Base-by-base conservation (phyloP, 2,797 vertebrate species). In the Helarctos malayanus region DNA sequence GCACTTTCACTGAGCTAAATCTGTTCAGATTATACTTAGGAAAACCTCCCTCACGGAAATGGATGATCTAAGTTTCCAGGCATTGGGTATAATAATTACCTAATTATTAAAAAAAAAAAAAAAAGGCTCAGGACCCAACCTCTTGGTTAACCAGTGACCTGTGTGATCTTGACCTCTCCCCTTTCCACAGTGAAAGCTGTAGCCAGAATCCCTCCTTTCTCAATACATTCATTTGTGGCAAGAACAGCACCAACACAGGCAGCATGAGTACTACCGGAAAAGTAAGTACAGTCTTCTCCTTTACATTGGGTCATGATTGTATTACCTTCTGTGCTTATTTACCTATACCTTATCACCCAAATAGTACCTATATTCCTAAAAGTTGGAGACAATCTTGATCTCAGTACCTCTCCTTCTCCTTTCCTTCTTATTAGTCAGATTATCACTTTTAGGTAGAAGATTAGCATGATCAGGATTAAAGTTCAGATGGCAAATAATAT, bases 231-330 rank as follows among this genome's bases (percentile, higher is more conserved):
- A 25, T 10, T 61, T 61, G 59, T 61, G 59, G 56, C 47, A 23
- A 86, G 54, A 35, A 76, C 52, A 85, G 35, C 57, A 68, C 6
- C 4, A 71, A 75, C 27, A 82, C 69, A 38, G 54, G 21, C 57
- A 89, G 1, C 94, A 92, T 65, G 84, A 92, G 32, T 32, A 86
- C 68, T 32, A 35, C 4, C 41, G 91, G 59, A 38, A 94, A 92
- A 69, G 89, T 81, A 81, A 65, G 54, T 89, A 45, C 27, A 1
- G 4, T 54, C 19, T 68, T 65, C 19, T 25, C 45, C 41, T 91
- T 86, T 80, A 21, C 82, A 32, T 57, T 23, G 14, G 49, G 27
- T 47, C 78, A 69, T 79, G 29, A 23, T 19, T 85, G 32, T 61
- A 19, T 86, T 59, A 54, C 5, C 59, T 84, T 56, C 4, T 75